Evolutionary conservation across 23 tunicate genomes (phyloP), one percentile per base, ranked within the genome.

Genomic region (Phallusia fumigata): DNA sequence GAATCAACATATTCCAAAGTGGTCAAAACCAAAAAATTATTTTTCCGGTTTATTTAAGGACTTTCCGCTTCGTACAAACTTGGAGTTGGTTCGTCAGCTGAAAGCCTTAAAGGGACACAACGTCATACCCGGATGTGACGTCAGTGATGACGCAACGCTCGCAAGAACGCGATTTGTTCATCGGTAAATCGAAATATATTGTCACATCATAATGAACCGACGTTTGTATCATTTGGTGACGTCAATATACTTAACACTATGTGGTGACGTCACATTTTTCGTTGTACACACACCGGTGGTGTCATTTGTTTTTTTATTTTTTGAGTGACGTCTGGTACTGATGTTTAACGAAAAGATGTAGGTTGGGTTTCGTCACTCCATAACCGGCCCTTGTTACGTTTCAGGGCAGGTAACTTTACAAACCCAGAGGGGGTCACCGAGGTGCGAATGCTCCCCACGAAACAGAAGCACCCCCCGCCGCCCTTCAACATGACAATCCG

Each of bases 401-500:
- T 22, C 76, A 86, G 90, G 50, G 52, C 81, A 0, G 78, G 53
- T 33, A 87, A 81, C 53, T n/a, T 30, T 16, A 87, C 91, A 0
- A 36, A 13, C 24, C 21, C 35, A 16, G 90, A 85, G n/a, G 83
- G 85, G 36, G 65, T 13, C 15, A 36, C 64, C 24, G 81, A 74
- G 31, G 30, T 47, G 50, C 36, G 58, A 22, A 65, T 87, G 31
- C 31, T 50, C 0, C 80, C 34, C 19, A 89, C 94, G 12, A 75
- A 35, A 32, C 32, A 75, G 34, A 34, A 33, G 31, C 79, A 89
- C 34, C 21, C 80, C 30, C 88, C 85, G 0, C 88, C 94, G 47
- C 94, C 94, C 8, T 83, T 3, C 82, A 84, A 89, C 88, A 84
- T 89, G 94, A 84, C 88, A 2, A 84, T 90, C 8, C 40, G 49